A percentile compares a stretch with the other conserved stretches of the same genome.
Evolutionary conservation across 2,888 invertebrate species (phyloP).

Genomic region (Uloborus plumipes): DNA sequence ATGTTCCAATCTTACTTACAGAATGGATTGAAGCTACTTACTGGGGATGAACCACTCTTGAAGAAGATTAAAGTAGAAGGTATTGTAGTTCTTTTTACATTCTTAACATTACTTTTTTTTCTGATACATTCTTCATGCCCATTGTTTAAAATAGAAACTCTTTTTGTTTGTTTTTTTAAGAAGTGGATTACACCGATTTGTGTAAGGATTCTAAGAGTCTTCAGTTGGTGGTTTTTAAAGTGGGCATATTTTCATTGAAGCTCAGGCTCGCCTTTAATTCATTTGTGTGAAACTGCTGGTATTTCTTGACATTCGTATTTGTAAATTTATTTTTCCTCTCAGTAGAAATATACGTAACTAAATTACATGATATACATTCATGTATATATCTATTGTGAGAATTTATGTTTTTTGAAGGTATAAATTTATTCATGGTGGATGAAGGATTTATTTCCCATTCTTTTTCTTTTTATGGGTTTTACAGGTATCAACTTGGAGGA

Average conservation of each 20-base stretch:
- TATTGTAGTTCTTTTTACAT: slow-evolving; percentile 11
- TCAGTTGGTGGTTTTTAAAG: slow-evolving; percentile 24
- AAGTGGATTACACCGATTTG: slow-evolving; percentile 6
- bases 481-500: slow-evolving; percentile 2
- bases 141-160: background rate
- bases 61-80: slow-evolving; percentile 54
- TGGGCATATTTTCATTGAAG: slow-evolving; percentile 17
- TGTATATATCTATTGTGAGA: slow-evolving; percentile 11
- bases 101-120: background rate
- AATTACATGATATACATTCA: background rate
- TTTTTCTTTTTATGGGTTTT: slow-evolving; percentile 32
- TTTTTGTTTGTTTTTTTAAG: slow-evolving; percentile 37
- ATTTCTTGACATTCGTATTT: slow-evolving; percentile 16
- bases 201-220: slow-evolving; percentile 13
- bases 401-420: slow-evolving; percentile 5
- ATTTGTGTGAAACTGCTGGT: slow-evolving; percentile 23
- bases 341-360: slow-evolving; percentile 1
- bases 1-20: slow-evolving; percentile 17
- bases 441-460: slow-evolving; percentile 19
- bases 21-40: slow-evolving; percentile 46
- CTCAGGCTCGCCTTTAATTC: slow-evolving; percentile 5
- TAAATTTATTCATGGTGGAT: slow-evolving; percentile 11
- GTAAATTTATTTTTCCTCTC: slow-evolving; percentile 9
- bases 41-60: slow-evolving; percentile 26
- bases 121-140: background rate